Percentiles rank a stretch among this genome's conserved stretches.
These are phyloP conservation scores for Tinamus major DNA, from an alignment of 2,797 vertebrate species.

Conservation along the genomic window DNA sequence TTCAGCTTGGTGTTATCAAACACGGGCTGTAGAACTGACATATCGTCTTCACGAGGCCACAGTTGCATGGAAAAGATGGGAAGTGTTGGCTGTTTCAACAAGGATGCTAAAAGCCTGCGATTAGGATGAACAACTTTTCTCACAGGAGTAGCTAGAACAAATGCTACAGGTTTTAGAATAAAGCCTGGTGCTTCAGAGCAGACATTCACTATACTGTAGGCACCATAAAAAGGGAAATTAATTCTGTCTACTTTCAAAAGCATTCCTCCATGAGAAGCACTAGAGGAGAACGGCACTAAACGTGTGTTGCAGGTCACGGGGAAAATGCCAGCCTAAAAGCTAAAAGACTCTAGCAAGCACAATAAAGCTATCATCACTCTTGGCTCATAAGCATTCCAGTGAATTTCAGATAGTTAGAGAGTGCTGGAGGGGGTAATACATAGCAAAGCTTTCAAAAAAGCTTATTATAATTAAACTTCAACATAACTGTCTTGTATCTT, in stretches of 20 bases:
- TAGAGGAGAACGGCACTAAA: neutral
- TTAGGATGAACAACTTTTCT: neutral
- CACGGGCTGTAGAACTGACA: neutral
- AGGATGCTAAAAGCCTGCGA: neutral
- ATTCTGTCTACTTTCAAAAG: neutral
- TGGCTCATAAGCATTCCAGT: neutral
- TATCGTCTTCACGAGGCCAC: neutral
- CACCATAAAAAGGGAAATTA: neutral
- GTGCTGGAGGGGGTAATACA: neutral
- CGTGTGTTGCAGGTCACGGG: neutral
- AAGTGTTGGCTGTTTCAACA: neutral
- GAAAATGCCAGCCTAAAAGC: neutral
- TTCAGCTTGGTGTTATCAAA: neutral
- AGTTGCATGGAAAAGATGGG: neutral
- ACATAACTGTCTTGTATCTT: neutral
- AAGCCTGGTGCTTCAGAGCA: neutral
- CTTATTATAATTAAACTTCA: neutral
- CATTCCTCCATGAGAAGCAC: neutral
- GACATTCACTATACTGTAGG: neutral
- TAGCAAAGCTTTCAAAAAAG: neutral
- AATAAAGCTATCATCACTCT: neutral
- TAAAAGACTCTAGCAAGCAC: neutral
- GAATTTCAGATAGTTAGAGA: neutral
- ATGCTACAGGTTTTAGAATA: neutral
- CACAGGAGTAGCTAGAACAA: neutral